A percentile compares a stretch with the other conserved stretches of the same genome.
Evolutionary conservation across 2,888 invertebrate genomes (phyloP).

Genomic region (Microplitis deprimator): DNA sequence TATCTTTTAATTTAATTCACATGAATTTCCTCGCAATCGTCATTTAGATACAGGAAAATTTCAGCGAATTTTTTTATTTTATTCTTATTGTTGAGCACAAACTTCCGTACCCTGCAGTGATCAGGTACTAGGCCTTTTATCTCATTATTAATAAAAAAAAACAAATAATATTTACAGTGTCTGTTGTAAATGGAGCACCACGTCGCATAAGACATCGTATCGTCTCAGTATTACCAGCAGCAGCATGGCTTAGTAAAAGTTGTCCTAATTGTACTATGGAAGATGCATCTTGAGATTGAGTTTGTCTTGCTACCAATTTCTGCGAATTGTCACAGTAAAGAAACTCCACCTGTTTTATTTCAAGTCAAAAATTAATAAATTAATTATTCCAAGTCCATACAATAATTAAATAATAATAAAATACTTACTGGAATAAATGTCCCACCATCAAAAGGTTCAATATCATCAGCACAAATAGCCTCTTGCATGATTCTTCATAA

Average conservation of each 20-base stretch:
- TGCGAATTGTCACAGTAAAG: slow-evolving; percentile 60
- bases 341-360: slow-evolving; percentile 59
- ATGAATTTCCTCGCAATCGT: too few species aligned
- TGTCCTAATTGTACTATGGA: slow-evolving; percentile 87
- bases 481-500: slow-evolving; percentile 62
- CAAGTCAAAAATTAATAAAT: neutral
- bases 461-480: slow-evolving; percentile 66
- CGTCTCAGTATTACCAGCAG: slow-evolving; percentile 83
- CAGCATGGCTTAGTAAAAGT: slow-evolving; percentile 83
- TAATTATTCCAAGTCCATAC: neutral
- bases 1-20: too few species aligned
- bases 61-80: too few species aligned
- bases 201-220: slow-evolving; percentile 85
- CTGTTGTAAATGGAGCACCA: slow-evolving; percentile 93
- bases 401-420: slow-evolving; percentile 3
- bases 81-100: too few species aligned
- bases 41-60: too few species aligned
- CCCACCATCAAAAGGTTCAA: slow-evolving; percentile 67
- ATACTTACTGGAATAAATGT: slow-evolving; percentile 72
- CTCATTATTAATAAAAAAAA: too few species aligned
- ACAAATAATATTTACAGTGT: slow-evolving; percentile 79
- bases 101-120: too few species aligned
- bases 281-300: slow-evolving; percentile 64
- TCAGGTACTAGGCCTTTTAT: too few species aligned
- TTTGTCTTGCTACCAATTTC: slow-evolving; percentile 39